Evolutionary conservation across 37 sponge, comb jelly and placozoan species (phyloP).

Genomic region (Diacarnus erythraeanus): DNA sequence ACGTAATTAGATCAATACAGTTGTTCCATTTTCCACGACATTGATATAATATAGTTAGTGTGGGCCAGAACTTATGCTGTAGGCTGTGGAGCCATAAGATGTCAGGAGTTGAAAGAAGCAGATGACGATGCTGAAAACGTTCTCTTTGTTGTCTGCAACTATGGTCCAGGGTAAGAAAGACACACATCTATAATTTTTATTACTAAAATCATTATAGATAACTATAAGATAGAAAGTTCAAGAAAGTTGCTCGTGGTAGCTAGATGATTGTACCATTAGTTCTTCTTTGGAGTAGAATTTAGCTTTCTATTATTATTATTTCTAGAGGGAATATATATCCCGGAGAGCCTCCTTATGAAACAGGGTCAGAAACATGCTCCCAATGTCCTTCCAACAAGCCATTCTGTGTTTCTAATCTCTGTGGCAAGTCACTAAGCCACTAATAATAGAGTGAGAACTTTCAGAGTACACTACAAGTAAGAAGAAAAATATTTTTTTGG

Average conservation of each 20-base stretch:
- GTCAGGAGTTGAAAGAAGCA: slow-evolving; percentile 14
- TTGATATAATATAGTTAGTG: slow-evolving; percentile 37
- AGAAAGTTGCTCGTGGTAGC: not conserved
- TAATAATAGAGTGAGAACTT: too few species aligned
- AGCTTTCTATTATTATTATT: not conserved
- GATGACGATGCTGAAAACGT: slow-evolving; percentile 31
- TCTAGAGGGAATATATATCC: not conserved
- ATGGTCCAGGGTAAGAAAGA: slow-evolving; percentile 53
- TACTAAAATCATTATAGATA: not conserved
- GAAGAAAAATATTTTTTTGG: too few species aligned
- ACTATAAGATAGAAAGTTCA: not conserved
- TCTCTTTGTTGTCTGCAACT: slow-evolving; percentile 55
- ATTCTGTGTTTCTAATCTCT: slow-evolving; percentile 36
- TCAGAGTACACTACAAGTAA: too few species aligned
- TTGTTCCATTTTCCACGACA: slow-evolving; percentile 1
- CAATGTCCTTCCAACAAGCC: slow-evolving; percentile 26
- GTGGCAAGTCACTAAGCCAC: slow-evolving; percentile 13
- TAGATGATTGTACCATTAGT: not conserved
- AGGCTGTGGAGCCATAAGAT: slow-evolving; percentile 56
- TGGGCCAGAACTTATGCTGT: slow-evolving; percentile 50
- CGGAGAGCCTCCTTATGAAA: slow-evolving; percentile 38
- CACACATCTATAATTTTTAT: not conserved
- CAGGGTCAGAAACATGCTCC: slow-evolving; percentile 17
- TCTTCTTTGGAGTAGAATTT: not conserved
- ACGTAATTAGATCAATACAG: not conserved